Evolutionary conservation across 2,113 vertebrate species (phyloP), one percentile per base, ranked within the genome.

Genomic region (Bubo scandiacus): DNA sequence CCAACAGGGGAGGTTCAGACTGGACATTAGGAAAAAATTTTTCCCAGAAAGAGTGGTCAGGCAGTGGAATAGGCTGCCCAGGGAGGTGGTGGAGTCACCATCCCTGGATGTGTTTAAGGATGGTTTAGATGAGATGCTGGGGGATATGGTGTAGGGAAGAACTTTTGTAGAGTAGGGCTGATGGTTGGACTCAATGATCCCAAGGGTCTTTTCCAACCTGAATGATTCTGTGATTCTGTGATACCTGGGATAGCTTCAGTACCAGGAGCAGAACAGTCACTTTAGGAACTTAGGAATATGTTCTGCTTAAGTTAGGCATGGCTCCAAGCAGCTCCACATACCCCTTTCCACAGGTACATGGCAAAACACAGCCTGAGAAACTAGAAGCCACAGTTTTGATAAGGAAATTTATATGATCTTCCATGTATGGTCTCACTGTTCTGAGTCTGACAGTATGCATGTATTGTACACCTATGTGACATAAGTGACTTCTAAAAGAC

Each of bases 261-360:
- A 87, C 20, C 25, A 45, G 32, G 9, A 83, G 13, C 13, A 66
- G 22, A 38, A 80, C 15, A 73, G 17, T 23, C 20, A 45, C 10
- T 18, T 77, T 11, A 78, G 32, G 11, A 40, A 14, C 26, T 75
- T 23, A 72, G 26, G 6, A 68, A 4, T 29, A 32, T 3, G 5
- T 27, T 84, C 32, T 77, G 18, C 20, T 59, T 34, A 86, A 63
- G 12, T 12, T 23, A 81, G 13, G 15, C 45, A 40, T 15, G 34
- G 26, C 23, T 86, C n/a, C 40, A 79, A 70, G 51, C 20, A 70
- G 51, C 9, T 81, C 30, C n/a, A 47, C 32, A 27, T 30, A 74
- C 2, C 15, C 8, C 6, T 77, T 63, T 47, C 61, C 36, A 52
- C 4, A 78, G 5, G 21, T 4, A 61, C 1, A 0, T 30, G 17